Evolutionary conservation across 2,113 vertebrate genomes (phyloP), one percentile per base, ranked within the genome.

Genomic region (Macroglossus sobrinus): DNA sequence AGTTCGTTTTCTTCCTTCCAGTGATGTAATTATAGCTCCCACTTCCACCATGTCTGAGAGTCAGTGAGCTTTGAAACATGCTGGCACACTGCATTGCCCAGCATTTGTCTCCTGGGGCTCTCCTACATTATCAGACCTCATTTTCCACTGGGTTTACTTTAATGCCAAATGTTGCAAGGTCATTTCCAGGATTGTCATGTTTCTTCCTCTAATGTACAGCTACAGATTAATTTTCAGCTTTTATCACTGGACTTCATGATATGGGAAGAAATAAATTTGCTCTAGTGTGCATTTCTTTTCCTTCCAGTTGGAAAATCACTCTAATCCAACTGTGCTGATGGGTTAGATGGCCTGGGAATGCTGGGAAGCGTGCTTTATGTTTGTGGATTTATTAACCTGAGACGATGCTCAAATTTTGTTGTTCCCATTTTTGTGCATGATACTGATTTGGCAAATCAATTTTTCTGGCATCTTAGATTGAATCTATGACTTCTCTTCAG

Each of bases 211-310:
- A 35, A 96, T 79, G 84, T 68, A 72, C 61, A 72, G 84, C 93
- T 43, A 6, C 45, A 59, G 79, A 92, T 95, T 94, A 92, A 93
- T 90, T 93, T 95, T 92, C 55, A 92, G 76, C 35, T 92, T 66
- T 89, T 75, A 57, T 87, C 63, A 35, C 30, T 79, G 53, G 87
- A 84, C 87, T 93, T 95, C n/a, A 69, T 97, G 87, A 89, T 40
- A 40, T 2, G 18, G 69, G 66, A 89, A 72, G 74, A 85, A 66
- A 55, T 72, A 89, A 57, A 78, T 88, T 80, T 85, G 76, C 55
- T 55, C 2, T 30, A n/a, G 21, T 45, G n/a, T 35, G 0, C 40
- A 71, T 94, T 84, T 84, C 82, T 81, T 69, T 61, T 33, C 68
- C 72, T 72, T 63, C 57, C 22, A 64, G 5, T 40, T 57, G 28